Percentiles rank a stretch among this genome's conserved stretches.
Conservation (phyloP, 2,888 invertebrate species). For the Tetrapedia diversipes region DNA sequence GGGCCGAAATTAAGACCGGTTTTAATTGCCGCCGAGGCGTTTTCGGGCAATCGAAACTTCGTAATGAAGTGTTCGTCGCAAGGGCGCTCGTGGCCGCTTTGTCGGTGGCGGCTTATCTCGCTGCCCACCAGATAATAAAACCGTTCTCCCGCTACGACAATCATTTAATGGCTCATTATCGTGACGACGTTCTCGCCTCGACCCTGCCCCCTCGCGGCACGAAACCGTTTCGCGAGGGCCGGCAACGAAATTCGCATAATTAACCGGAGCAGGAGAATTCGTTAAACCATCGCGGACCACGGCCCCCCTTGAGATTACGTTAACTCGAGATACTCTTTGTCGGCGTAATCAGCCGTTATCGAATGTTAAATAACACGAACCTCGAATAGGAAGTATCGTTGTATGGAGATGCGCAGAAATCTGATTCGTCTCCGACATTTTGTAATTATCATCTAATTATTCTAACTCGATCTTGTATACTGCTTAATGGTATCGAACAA, state of each 20-base stretch:
- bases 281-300: slow-evolving; percentile 38
- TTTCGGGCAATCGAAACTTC: slow-evolving; percentile 66
- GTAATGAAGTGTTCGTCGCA: slow-evolving; percentile 70
- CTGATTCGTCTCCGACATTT: too few species aligned
- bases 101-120: slow-evolving; percentile 60
- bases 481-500: too few species aligned
- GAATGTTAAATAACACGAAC: too few species aligned
- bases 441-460: too few species aligned
- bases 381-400: too few species aligned
- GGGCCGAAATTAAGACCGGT: slow-evolving; percentile 53
- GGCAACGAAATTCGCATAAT: slow-evolving; percentile 61
- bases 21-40: slow-evolving; percentile 63
- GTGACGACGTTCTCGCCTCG: slow-evolving; percentile 59
- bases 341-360: slow-evolving; percentile 54
- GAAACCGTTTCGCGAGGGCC: slow-evolving; percentile 26
- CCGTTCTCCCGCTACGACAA: slow-evolving; percentile 64
- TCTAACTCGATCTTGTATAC: too few species aligned
- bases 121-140: slow-evolving; percentile 67
- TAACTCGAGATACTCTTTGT: slow-evolving; percentile 54
- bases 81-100: slow-evolving; percentile 58
- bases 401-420: too few species aligned
- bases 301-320: slow-evolving; percentile 49
- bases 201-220: slow-evolving; percentile 3
- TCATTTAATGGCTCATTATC: slow-evolving; percentile 75
- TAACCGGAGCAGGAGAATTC: slow-evolving; percentile 64